phyloP scores from a whole-genome alignment of 2,797 vertebrate genomes.

The Lerista edwardsae region DNA sequence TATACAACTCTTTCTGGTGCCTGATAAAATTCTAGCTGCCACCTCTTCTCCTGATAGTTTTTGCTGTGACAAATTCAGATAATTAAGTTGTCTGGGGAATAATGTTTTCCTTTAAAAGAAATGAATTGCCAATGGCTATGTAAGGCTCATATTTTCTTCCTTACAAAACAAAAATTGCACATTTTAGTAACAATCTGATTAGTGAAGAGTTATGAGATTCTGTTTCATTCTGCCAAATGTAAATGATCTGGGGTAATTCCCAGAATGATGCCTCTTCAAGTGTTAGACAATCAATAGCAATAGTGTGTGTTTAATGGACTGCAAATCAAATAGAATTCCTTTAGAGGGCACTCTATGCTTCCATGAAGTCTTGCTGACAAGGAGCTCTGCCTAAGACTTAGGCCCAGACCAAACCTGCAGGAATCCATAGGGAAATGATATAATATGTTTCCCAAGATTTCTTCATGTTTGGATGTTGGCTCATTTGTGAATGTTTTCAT shows the following conservation, averaged over 20 bases:
- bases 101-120: not conserved
- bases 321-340: slow-evolving; percentile 67
- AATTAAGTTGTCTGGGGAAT: not conserved
- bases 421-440: no score
- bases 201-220: not conserved
- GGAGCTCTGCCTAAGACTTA: not conserved
- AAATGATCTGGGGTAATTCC: not conserved
- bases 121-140: not conserved
- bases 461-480: no score
- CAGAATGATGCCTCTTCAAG: not conserved
- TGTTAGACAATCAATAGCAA: not conserved
- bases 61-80: slow-evolving; percentile 6
- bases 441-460: no score
- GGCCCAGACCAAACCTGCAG: not conserved
- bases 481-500: no score
- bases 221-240: not conserved
- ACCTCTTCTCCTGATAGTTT: not conserved
- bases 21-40: not conserved
- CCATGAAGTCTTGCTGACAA: slow-evolving; percentile 43
- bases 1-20: not conserved
- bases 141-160: not conserved
- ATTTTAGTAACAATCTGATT: not conserved
- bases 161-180: not conserved
- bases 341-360: slow-evolving; percentile 80
- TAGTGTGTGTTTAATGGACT: not conserved